Conservation (phyloP, 2,113 vertebrate species). For the Cyanistes caeruleus region DNA sequence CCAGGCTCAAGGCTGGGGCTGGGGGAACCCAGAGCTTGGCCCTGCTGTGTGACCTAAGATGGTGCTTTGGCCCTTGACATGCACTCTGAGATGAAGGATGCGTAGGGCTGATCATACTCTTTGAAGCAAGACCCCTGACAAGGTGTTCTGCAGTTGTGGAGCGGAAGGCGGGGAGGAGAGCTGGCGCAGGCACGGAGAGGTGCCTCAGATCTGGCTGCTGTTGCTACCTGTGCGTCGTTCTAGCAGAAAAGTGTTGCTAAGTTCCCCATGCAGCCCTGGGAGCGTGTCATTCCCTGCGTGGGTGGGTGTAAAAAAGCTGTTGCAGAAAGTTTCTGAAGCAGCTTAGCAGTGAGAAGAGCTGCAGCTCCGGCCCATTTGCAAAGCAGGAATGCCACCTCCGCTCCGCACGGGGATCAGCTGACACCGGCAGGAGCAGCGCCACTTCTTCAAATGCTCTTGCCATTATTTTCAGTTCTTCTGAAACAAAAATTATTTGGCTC, state of each 20-base stretch:
- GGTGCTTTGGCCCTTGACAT: not conserved
- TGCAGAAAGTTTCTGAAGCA: constrained; percentile 39
- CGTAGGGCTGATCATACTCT: not conserved
- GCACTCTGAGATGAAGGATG: not conserved
- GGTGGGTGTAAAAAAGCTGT: not conserved
- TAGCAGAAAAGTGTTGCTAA: constrained; percentile 1
- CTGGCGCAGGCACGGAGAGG: not conserved
- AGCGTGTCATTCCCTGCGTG: not conserved
- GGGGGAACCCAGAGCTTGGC: not conserved
- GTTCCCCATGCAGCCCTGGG: not conserved
- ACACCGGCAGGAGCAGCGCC: not conserved
- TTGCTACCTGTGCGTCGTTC: not conserved
- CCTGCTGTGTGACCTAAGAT: not conserved
- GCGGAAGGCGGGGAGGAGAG: not conserved
- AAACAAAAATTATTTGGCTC: not conserved
- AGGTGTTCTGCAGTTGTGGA: not conserved
- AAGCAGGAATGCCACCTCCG: not conserved
- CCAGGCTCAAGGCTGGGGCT: not conserved
- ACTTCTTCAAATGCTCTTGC: not conserved
- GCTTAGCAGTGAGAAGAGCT: constrained; percentile 2
- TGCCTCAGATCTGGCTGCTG: not conserved
- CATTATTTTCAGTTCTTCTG: not conserved
- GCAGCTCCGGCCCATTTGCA: not conserved
- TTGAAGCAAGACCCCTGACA: not conserved
- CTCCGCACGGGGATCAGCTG: not conserved